Evolutionary conservation across 2,113 vertebrate genomes (phyloP).

Genomic region (Pluvianellus socialis): DNA sequence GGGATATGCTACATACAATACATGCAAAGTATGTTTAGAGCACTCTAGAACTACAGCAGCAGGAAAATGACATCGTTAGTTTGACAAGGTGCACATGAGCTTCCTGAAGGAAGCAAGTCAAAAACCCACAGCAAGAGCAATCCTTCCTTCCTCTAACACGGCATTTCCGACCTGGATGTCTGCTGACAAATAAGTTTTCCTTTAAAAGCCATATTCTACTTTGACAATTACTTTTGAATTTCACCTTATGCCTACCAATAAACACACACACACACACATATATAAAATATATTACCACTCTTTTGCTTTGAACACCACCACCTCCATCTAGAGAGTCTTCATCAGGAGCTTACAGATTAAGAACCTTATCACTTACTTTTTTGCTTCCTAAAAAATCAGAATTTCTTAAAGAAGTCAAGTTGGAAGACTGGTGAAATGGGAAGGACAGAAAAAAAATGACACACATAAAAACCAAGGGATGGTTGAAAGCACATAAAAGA

Average conservation of each 20-base stretch:
- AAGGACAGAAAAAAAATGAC: background rate
- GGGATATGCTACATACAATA: background rate
- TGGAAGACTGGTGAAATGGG: background rate
- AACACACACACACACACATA: background rate
- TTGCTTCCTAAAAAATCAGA: background rate
- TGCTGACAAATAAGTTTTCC: background rate
- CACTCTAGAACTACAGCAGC: background rate
- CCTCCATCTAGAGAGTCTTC: background rate
- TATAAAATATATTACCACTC: background rate
- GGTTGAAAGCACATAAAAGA: background rate
- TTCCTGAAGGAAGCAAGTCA: background rate
- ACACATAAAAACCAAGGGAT: background rate
- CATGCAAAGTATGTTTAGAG: background rate
- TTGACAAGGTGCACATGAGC: background rate
- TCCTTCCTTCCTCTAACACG: background rate
- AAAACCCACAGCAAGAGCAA: background rate
- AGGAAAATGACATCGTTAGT: background rate
- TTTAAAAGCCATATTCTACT: background rate
- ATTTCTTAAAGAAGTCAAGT: background rate
- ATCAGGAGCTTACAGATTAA: background rate
- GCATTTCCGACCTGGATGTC: background rate
- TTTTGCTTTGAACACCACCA: background rate
- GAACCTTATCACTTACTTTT: background rate
- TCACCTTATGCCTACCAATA: background rate
- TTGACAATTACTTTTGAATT: background rate